A percentile compares a stretch with the other conserved stretches of the same genome.
These are phyloP conservation scores for Lacerta bilineata DNA, from an alignment of 2,797 vertebrate species.

Conservation along the genomic window DNA sequence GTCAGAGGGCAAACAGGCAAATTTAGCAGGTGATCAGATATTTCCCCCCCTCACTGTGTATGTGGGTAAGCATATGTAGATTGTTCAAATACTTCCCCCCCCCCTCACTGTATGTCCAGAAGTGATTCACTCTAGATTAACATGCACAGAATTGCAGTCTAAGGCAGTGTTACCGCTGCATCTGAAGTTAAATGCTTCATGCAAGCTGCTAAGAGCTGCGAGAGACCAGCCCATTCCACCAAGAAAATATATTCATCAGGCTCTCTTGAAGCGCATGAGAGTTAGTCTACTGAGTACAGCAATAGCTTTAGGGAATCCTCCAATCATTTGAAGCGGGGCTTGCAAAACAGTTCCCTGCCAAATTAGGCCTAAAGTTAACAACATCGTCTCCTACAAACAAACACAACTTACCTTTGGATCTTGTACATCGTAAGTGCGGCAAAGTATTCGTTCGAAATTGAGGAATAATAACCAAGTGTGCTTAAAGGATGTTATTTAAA, in stretches of 20 bases:
- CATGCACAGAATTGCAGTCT: neutral
- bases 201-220: neutral
- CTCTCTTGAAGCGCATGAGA: neutral
- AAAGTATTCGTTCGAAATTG: slow-evolving; percentile 88
- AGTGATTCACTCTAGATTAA: neutral
- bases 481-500: slow-evolving; percentile 5
- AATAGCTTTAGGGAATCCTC: neutral
- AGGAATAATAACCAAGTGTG: slow-evolving; percentile 74
- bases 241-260: neutral
- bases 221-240: neutral
- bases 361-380: neutral
- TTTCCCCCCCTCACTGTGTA: too few relatives aligned
- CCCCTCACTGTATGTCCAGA: neutral
- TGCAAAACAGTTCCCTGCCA: neutral
- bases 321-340: neutral
- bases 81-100: too few relatives aligned
- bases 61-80: too few relatives aligned
- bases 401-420: slow-evolving; percentile 88
- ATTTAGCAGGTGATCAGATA: too few relatives aligned
- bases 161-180: neutral
- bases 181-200: neutral
- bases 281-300: neutral
- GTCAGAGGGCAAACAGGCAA: too few relatives aligned
- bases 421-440: slow-evolving; percentile 90
- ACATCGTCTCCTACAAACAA: neutral